Evolutionary conservation across 1,140 invertebrate genomes (phyloP).

Genomic region (Drosophila subobscura): DNA sequence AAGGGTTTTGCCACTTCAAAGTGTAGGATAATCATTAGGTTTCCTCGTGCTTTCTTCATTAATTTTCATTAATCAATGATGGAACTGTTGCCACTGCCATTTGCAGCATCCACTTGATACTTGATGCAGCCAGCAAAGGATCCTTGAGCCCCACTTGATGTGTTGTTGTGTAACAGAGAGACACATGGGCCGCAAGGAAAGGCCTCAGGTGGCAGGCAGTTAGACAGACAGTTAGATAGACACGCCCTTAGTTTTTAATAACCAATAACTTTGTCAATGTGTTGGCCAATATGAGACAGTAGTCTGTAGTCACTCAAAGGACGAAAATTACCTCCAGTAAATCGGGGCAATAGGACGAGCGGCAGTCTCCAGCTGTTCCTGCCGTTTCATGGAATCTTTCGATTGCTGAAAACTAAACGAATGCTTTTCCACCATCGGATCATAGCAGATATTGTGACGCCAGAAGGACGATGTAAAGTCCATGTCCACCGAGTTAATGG

Average conservation of each 20-base stretch:
- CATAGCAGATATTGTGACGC: conserved; percentile 43
- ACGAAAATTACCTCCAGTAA: no score
- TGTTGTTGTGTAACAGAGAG: conserved; percentile 35
- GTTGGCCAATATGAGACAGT: no score
- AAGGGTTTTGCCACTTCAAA: no score
- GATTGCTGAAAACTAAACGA: conserved; percentile 26
- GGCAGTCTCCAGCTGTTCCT: background rate
- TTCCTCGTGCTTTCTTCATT: no score
- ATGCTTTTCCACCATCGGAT: conserved; percentile 40
- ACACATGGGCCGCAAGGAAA: background rate
- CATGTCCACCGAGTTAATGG: conserved; percentile 34
- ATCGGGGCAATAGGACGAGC: no score
- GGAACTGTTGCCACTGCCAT: conserved; percentile 7
- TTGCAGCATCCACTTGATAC: conserved; percentile 45
- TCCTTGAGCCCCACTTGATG: conserved; percentile 62
- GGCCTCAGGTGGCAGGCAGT: background rate
- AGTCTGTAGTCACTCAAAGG: no score
- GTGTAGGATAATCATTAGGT: no score
- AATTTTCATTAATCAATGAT: no score
- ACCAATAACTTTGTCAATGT: conserved; percentile 47
- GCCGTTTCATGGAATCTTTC: background rate
- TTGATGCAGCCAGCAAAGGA: conserved; percentile 37
- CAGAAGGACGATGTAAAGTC: conserved; percentile 27
- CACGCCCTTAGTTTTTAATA: conserved; percentile 64
- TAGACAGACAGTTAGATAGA: background rate